These are phyloP conservation scores for Pogonognathellus flavescens DNA, from an alignment of 1,140 invertebrate species.

Conservation along the genomic window DNA sequence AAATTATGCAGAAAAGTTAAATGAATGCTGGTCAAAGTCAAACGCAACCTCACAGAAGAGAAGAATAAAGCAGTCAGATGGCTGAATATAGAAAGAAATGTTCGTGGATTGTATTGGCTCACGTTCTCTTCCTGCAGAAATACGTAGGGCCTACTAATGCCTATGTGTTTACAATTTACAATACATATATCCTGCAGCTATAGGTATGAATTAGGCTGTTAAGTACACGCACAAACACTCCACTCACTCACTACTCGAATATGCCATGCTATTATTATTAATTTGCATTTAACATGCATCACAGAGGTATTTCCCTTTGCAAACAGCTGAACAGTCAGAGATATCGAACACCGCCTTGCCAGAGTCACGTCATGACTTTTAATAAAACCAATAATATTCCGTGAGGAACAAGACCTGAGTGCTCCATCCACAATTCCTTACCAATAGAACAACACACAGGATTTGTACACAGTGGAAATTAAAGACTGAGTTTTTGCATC, in stretches of 20 bases:
- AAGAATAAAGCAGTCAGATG: too few species aligned
- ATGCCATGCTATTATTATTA: not conserved
- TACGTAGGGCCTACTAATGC: not conserved
- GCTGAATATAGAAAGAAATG: not conserved
- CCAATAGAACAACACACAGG: too few species aligned
- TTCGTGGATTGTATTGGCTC: not conserved
- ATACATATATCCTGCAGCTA: too few species aligned
- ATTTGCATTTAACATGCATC: not conserved
- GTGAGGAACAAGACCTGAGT: too few species aligned
- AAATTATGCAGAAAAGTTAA: slow-evolving; percentile 9
- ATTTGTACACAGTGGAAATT: not conserved
- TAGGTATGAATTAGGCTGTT: not conserved
- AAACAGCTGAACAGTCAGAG: too few species aligned
- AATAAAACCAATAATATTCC: too few species aligned
- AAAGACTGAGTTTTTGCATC: not conserved
- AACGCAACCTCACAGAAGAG: not conserved
- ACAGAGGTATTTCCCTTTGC: too few species aligned
- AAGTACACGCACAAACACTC: not conserved
- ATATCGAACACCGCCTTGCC: too few species aligned
- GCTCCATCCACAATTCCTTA: too few species aligned
- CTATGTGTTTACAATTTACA: not conserved
- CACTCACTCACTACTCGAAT: not conserved
- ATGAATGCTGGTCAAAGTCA: too few species aligned
- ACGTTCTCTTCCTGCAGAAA: not conserved
- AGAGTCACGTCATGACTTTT: too few species aligned